phyloP scores from a whole-genome alignment of 2,113 vertebrate genomes.

The Falco punctatus region DNA sequence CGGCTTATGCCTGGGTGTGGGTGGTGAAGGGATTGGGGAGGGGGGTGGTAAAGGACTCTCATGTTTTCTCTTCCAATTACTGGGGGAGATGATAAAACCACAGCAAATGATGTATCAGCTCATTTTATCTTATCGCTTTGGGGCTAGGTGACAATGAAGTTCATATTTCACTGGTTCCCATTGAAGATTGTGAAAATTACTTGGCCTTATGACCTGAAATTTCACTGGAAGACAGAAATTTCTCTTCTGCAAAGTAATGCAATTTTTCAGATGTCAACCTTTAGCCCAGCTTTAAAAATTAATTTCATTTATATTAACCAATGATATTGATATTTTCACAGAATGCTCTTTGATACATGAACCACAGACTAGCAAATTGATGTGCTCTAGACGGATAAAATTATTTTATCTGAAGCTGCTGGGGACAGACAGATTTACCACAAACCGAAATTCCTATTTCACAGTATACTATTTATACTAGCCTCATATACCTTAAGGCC shows the following conservation, averaged over 20 bases:
- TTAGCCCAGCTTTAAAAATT: conserved; percentile 90
- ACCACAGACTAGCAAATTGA: conserved; percentile 80
- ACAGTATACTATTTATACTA: conserved; percentile 78
- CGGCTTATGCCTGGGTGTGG: conserved; percentile 71
- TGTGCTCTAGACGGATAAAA: conserved; percentile 76
- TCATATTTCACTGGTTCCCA: conserved; percentile 89
- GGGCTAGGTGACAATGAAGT: conserved; percentile 90
- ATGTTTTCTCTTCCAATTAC: conserved; percentile 87
- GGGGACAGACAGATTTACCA: conserved; percentile 80
- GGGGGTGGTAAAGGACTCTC: conserved; percentile 66
- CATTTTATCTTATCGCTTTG: conserved; percentile 89
- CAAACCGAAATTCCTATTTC: conserved; percentile 76
- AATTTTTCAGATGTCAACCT: conserved; percentile 92
- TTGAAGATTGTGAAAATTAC: conserved; percentile 89
- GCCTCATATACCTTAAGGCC: conserved; percentile 70
- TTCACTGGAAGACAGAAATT: conserved; percentile 89
- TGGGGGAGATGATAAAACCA: conserved; percentile 86
- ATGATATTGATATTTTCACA: conserved; percentile 89
- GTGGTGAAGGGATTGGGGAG: conserved; percentile 62
- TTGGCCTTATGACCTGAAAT: conserved; percentile 88
- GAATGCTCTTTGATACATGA: conserved; percentile 84
- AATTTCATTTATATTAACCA: conserved; percentile 93
- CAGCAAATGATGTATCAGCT: conserved; percentile 90
- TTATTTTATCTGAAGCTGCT: conserved; percentile 80
- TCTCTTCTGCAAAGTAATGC: conserved; percentile 88